Conservation (phyloP, 2,888 invertebrate genomes). For the Rhodophaea formosa region DNA sequence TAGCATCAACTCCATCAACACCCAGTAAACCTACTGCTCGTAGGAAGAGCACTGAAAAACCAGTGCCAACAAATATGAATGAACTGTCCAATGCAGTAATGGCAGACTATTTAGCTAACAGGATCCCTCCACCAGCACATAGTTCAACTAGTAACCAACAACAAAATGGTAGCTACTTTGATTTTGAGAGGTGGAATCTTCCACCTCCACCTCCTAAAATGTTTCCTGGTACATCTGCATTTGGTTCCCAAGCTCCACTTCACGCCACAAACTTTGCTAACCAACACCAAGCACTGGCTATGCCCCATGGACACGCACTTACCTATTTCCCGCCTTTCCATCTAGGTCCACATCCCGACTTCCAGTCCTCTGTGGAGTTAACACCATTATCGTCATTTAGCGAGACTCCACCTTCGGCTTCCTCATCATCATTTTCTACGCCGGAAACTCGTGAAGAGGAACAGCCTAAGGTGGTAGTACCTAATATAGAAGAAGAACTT, state of each 20-base stretch:
- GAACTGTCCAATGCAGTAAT: conserved; percentile 79
- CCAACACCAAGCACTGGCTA: conserved; percentile 84
- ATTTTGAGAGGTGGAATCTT: conserved; percentile 91
- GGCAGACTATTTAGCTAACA: conserved; percentile 79
- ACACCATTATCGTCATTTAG: conserved; percentile 81
- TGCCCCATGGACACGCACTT: conserved; percentile 85
- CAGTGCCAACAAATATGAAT: conserved; percentile 68
- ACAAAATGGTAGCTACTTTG: conserved; percentile 87
- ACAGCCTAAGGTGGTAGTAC: conserved; percentile 92
- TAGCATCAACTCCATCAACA: conserved; percentile 48
- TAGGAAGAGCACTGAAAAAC: conserved; percentile 83
- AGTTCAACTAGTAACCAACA: conserved; percentile 82
- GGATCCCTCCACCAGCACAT: conserved; percentile 88
- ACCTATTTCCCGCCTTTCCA: conserved; percentile 90
- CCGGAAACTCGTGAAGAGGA: conserved; percentile 84
- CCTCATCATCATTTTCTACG: conserved; percentile 79
- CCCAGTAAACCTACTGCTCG: conserved; percentile 61
- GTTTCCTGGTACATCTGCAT: conserved; percentile 82
- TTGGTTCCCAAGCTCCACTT: conserved; percentile 80
- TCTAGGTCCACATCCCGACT: conserved; percentile 85
- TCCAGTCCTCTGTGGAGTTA: conserved; percentile 84
- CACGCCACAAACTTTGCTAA: conserved; percentile 80
- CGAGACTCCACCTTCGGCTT: conserved; percentile 81
- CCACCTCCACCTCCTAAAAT: conserved; percentile 86
- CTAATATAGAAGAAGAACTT: conserved; percentile 93